Evolutionary conservation across 2,888 invertebrate genomes (phyloP), one percentile per base, ranked within the genome.

Genomic region (Ennomos erosarius): DNA sequence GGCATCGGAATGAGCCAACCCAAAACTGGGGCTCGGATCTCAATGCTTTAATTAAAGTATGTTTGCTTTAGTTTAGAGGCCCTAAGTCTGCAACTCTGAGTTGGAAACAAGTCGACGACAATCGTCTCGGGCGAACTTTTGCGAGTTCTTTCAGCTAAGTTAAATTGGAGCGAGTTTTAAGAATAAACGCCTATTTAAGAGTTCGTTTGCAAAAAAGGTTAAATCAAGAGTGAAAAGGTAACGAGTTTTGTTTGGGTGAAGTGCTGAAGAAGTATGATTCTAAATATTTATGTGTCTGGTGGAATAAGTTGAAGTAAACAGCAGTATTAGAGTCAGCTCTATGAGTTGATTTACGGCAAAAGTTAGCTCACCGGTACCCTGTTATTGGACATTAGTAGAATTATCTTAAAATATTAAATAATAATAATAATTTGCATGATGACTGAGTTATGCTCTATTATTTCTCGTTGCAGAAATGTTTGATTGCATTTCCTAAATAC

Each of bases 101-200:
- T 59, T 48, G 40, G 50, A 48, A 63, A 54, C 60, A 57, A 58
- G 39, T 59, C 61, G 51, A 52, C 49, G 59, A 59, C 59, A 62
- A 63, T 56, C 51, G 58, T 42, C 54, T 51, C 39, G 12, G 11
- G 16, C 50, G 9, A 55, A 61, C 52, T 62, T 67, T 44, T 10
- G 35, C 39, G n/a, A 26, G 61, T 58, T 67, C 55, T 64, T 65
- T 64, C 49, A 43, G 48, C 56, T 44, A 67, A 70, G 63, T 70
- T 70, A 70, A 68, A 70, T 70, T 67, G 65, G 59, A 64, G 55
- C 56, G 34, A 68, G 59, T 63, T 65, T 65, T 51, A 66, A 64
- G 58, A 64, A 60, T 62, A 66, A 66, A 59, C 58, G 61, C 61
- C 61, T 61, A 61, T 61, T 64, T 62, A 65, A 62, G 62, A 64